These are phyloP conservation scores for Octopus sinensis DNA, from an alignment of 1,140 invertebrate species.

Conservation along the genomic window DNA sequence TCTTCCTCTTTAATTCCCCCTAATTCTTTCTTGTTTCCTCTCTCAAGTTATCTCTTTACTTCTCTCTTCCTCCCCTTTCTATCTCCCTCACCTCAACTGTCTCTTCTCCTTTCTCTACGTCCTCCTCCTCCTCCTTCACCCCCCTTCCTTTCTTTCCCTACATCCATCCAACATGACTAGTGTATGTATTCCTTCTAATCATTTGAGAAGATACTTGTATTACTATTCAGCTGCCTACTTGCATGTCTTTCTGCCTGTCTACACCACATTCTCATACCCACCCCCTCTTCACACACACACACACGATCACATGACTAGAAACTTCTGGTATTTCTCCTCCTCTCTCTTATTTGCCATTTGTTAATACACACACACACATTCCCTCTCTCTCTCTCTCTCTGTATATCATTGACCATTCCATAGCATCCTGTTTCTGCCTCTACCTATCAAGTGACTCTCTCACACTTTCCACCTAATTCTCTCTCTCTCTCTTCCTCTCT, in stretches of 20 bases:
- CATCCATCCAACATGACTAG: not conserved
- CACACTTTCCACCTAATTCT: conserved; percentile 11
- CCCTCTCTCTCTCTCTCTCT: conserved; percentile 19
- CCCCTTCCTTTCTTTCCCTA: not conserved
- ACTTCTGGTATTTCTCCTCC: too few relatives aligned
- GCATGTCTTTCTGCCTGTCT: conserved; percentile 24
- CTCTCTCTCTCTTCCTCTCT: not conserved
- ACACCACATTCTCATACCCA: not conserved
- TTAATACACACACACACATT: not conserved
- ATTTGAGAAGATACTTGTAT: too few relatives aligned
- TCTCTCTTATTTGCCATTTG: too few relatives aligned
- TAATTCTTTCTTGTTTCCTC: not conserved
- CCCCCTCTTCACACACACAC: too few relatives aligned
- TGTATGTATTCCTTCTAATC: too few relatives aligned
- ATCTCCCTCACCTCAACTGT: not conserved
- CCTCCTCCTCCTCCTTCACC: not conserved
- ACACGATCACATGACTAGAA: too few relatives aligned
- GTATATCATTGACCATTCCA: conserved; percentile 12
- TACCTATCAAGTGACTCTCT: not conserved
- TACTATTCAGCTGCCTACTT: not conserved
- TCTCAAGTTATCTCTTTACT: not conserved
- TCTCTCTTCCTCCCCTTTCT: not conserved
- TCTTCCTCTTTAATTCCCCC: not conserved
- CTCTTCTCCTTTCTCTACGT: not conserved
- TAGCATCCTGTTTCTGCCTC: not conserved